phyloP scores from a whole-genome alignment of 2,113 vertebrate species.

The Hippocampus barbouri region DNA sequence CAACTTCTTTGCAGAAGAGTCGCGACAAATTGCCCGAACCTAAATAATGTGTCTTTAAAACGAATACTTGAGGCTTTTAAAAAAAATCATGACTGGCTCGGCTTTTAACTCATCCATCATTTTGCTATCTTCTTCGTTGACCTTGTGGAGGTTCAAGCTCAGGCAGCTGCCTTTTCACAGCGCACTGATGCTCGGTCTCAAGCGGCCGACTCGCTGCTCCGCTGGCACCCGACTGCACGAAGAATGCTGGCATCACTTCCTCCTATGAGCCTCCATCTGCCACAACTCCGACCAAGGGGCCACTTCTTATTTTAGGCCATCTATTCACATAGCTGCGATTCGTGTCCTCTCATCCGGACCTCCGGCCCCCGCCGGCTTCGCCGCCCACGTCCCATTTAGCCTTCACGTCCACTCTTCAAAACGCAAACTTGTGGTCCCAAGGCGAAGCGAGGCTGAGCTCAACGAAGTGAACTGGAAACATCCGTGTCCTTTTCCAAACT shows the following conservation, averaged over 20 bases:
- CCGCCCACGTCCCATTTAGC: constrained; percentile 67
- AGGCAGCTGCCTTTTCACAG: constrained; percentile 76
- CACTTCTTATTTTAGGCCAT: constrained; percentile 78
- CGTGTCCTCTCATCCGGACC: constrained; percentile 55
- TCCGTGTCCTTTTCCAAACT: constrained; percentile 70
- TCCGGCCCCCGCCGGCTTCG: constrained; percentile 56
- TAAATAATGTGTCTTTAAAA: constrained; percentile 39
- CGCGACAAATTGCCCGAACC: constrained; percentile 31
- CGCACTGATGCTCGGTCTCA: constrained; percentile 61
- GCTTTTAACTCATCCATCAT: constrained; percentile 39
- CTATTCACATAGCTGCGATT: constrained; percentile 61
- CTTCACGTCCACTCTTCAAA: constrained; percentile 70
- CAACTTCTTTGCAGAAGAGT: constrained; percentile 31
- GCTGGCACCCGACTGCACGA: constrained; percentile 73
- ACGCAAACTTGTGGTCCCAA: constrained; percentile 63
- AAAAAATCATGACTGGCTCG: constrained; percentile 36
- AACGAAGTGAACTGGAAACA: constrained; percentile 69
- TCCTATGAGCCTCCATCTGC: constrained; percentile 79
- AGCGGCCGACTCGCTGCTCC: constrained; percentile 63
- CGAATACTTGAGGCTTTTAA: constrained; percentile 20
- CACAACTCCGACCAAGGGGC: constrained; percentile 74
- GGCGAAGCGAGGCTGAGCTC: constrained; percentile 59
- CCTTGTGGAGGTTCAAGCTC: constrained; percentile 68
- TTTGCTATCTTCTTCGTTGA: constrained; percentile 52
- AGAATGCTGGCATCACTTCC: constrained; percentile 76